Evolutionary conservation across 1,140 invertebrate genomes (phyloP).

Genomic region (Drosophila lini): DNA sequence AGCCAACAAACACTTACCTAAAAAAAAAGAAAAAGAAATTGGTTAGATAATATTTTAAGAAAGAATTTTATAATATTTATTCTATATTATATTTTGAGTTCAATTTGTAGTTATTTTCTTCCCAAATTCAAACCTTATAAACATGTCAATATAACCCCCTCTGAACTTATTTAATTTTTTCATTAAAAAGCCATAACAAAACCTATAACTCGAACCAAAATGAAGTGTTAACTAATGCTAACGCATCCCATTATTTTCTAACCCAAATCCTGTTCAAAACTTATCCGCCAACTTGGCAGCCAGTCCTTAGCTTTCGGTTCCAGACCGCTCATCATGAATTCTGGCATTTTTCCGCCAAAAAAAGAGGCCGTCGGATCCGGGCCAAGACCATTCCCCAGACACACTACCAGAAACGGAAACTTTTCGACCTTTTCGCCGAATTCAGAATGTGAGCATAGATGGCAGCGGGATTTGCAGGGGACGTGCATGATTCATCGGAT

Average conservation of each 20-base stretch:
- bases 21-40: background rate
- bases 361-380: conserved; percentile 9
- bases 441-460: conserved; percentile 48
- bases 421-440: conserved; percentile 45
- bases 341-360: conserved; percentile 38
- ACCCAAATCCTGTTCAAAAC: conserved; percentile 7
- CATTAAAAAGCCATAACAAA: background rate
- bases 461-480: conserved; percentile 48
- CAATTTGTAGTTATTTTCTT: background rate
- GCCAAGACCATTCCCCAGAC: conserved; percentile 36
- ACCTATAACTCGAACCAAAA: background rate
- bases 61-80: background rate
- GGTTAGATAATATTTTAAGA: background rate
- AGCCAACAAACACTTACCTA: conserved; percentile 56
- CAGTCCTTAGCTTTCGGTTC: background rate
- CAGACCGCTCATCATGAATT: conserved; percentile 44
- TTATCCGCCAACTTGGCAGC: conserved; percentile 5
- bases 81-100: background rate
- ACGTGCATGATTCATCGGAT: conserved; percentile 61
- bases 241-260: background rate
- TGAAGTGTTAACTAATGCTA: conserved; percentile 9
- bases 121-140: background rate
- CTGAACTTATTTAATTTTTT: too few relatives aligned
- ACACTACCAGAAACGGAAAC: conserved; percentile 20
- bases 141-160: background rate